These are phyloP conservation scores for Montipora capricornis DNA, from an alignment of 64 coral and sea anemone genomes.

Conservation along the genomic window DNA sequence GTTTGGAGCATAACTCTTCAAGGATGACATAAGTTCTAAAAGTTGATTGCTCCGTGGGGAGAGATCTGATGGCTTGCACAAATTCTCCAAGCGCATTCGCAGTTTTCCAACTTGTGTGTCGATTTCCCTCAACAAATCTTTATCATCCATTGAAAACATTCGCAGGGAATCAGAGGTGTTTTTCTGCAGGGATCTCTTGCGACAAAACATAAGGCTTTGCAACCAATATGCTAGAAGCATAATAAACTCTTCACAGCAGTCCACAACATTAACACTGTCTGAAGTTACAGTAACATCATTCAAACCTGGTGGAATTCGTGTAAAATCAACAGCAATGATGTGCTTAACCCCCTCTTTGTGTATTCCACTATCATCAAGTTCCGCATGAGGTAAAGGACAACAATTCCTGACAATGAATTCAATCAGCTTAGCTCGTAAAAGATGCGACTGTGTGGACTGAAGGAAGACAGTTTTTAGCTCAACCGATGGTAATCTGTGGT, in stretches of 20 bases:
- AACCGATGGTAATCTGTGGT: not conserved
- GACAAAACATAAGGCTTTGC: conserved; percentile 67
- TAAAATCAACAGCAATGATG: conserved; percentile 52
- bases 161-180: not conserved
- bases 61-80: conserved; percentile 10
- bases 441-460: conserved; percentile 62
- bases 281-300: not conserved
- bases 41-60: conserved; percentile 52
- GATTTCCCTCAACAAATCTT: conserved; percentile 40
- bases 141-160: conserved; percentile 61
- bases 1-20: conserved; percentile 37
- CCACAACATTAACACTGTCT: not conserved
- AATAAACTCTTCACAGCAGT: conserved; percentile 66
- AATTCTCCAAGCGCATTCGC: conserved; percentile 20
- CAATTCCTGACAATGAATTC: conserved; percentile 40
- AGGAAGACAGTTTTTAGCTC: conserved; percentile 54
- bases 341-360: conserved; percentile 22
- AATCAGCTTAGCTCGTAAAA: conserved; percentile 55
- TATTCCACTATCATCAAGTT: not conserved
- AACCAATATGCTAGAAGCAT: conserved; percentile 68
- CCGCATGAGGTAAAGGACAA: conserved; percentile 28
- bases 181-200: conserved; percentile 59
- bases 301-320: not conserved
- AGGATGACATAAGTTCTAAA: conserved; percentile 53
- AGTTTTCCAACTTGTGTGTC: conserved; percentile 28